These are phyloP conservation scores for Hecatera dysodea DNA, from an alignment of 2,888 invertebrate genomes.

Conservation along the genomic window DNA sequence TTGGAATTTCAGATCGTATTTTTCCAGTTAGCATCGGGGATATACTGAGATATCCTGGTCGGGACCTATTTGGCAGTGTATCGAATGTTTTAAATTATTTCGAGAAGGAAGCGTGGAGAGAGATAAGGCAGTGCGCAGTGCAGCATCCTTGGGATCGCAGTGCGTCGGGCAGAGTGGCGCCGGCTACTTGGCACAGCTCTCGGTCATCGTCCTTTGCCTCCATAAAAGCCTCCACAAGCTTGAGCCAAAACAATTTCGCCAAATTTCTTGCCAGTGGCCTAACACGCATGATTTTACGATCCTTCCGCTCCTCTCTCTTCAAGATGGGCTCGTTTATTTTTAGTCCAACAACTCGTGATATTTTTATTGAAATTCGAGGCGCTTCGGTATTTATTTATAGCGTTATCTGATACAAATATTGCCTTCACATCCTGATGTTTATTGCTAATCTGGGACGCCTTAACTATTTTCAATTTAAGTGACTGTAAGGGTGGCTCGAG, in stretches of 20 bases:
- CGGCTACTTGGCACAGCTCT: constrained; percentile 87
- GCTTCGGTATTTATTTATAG: constrained; percentile 78
- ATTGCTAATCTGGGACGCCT: constrained; percentile 65
- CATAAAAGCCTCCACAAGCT: constrained; percentile 87
- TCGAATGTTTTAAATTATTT: constrained; percentile 83
- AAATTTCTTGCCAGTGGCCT: constrained; percentile 87
- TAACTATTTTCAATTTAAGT: constrained; percentile 65
- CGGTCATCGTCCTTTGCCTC: constrained; percentile 87
- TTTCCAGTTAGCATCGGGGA: constrained; percentile 57
- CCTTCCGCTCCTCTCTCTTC: constrained; percentile 75
- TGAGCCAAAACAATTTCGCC: constrained; percentile 90
- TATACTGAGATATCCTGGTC: constrained; percentile 54
- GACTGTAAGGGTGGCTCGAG: constrained; percentile 38
- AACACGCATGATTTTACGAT: constrained; percentile 88
- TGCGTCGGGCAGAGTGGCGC: constrained; percentile 89
- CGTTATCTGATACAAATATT: constrained; percentile 81
- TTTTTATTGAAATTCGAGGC: constrained; percentile 82
- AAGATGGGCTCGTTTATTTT: constrained; percentile 81
- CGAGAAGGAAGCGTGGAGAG: constrained; percentile 75
- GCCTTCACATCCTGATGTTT: constrained; percentile 72
- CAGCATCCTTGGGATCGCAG: constrained; percentile 83
- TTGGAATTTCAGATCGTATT: constrained; percentile 54
- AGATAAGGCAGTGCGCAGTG: constrained; percentile 87
- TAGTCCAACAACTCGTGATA: constrained; percentile 73
- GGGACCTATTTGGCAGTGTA: constrained; percentile 83